Evolutionary conservation across 2,888 invertebrate species (phyloP), one percentile per base, ranked within the genome.

Genomic region (Eupsilia transversa): DNA sequence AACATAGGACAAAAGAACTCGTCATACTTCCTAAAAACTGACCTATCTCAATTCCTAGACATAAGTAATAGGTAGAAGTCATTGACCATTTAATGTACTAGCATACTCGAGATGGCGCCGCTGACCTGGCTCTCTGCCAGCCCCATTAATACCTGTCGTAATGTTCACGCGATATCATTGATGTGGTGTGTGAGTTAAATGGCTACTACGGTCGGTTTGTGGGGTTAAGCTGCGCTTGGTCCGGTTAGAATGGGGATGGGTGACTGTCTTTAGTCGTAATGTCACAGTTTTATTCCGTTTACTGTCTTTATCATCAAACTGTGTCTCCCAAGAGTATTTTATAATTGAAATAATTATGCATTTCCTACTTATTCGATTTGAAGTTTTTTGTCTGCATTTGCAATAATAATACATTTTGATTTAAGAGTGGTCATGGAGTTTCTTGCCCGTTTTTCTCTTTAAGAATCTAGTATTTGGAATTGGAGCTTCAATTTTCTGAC

Each of bases 81-180:
- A 75, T 76, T 61, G 87, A 71, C 87, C 86, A 86, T 43, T 75
- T 86, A 85, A 86, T 87, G 74, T 74, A 23, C 60, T 33, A 41
- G 46, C 64, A 46, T 61, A 59, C 81, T 61, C 41, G 9, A n/a
- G 66, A 59, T 77, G 60, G 74, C 80, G 74, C 74, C 74, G 46
- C 70, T 49, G 14, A 63, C 72, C 72, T 86, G 86, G 86, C 73
- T 12, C 41, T 23, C 59, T 80, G 87, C 86, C 86, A 86, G 46
- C n/a, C 72, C 73, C 72, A 60, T 82, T 82, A 84, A 72, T 82
- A 84, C 82, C 82, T 81, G 85, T 70, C 82, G 77, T 72, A 66
- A 84, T 60, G 72, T 52, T 70, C 41, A 27, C 63, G 30, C 65
- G 61, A 57, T 46, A 67, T 46, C 82, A 82, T 79, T 79, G 82